phyloP scores from a whole-genome alignment of 1,140 invertebrate genomes.

The Polypedilum pembai region DNA sequence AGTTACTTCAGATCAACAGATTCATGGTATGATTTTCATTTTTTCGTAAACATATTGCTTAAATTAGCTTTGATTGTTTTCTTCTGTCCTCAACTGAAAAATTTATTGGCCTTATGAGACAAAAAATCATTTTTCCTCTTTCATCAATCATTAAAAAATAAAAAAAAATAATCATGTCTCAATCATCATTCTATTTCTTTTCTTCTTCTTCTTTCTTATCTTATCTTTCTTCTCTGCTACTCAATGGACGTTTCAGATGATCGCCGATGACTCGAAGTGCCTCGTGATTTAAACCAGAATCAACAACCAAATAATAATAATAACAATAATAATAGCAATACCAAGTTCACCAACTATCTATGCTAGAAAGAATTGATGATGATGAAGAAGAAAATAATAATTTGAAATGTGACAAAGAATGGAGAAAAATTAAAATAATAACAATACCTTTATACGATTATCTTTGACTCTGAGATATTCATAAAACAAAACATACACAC shows the following conservation, averaged over 20 bases:
- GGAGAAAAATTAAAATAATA: not conserved
- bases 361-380: constrained; percentile 13
- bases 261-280: constrained; percentile 32
- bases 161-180: not conserved
- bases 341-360: constrained; percentile 24
- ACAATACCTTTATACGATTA: not conserved
- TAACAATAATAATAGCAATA: constrained; percentile 28
- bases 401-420: not conserved
- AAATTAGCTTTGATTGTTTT: not conserved
- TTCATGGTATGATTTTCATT: constrained; percentile 33
- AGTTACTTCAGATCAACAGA: constrained; percentile 33
- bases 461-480: constrained; percentile 9
- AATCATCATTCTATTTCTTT: not conserved
- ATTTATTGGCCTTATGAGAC: not conserved
- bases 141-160: not conserved
- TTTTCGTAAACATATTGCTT: not conserved
- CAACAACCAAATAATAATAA: too few species aligned
- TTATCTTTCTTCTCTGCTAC: constrained; percentile 8
- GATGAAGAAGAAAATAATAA: not conserved
- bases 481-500: too few species aligned
- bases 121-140: not conserved
- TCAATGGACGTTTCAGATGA: constrained; percentile 29
- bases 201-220: constrained; percentile 7
- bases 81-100: not conserved
- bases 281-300: constrained; percentile 30